phyloP scores from a whole-genome alignment of 1,140 invertebrate genomes.

The Aleiodes sp. region DNA sequence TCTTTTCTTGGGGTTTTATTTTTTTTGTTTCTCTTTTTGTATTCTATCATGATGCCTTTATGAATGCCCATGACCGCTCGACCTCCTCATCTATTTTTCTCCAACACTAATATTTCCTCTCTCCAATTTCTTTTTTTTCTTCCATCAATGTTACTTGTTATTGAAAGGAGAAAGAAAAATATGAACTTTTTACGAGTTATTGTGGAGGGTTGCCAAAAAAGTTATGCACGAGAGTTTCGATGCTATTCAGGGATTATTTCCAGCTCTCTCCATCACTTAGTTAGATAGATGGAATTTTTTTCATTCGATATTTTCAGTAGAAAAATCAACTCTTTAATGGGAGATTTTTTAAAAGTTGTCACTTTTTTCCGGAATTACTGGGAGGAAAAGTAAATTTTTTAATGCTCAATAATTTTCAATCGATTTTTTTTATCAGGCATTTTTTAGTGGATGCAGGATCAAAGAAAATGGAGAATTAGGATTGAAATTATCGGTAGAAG shows the following conservation, averaged over 20 bases:
- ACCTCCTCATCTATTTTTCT: neutral
- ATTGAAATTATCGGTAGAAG: too few species aligned
- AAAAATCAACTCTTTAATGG: too few species aligned
- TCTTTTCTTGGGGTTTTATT: neutral
- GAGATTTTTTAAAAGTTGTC: too few species aligned
- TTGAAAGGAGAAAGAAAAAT: neutral
- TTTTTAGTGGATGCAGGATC: too few species aligned
- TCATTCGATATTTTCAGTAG: neutral
- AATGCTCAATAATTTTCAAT: too few species aligned
- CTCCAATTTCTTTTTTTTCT: neutral
- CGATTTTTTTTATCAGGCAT: too few species aligned
- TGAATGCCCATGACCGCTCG: conserved; percentile 8
- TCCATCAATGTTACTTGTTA: neutral
- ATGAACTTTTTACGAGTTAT: neutral
- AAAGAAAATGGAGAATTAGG: too few species aligned
- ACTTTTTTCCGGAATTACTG: too few species aligned
- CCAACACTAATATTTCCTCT: too few species aligned
- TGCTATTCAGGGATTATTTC: conserved; percentile 19
- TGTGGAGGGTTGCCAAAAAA: conserved; percentile 20
- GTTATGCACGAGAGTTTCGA: neutral
- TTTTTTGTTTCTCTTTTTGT: too few species aligned
- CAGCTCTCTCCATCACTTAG: neutral
- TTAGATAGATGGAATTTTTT: neutral
- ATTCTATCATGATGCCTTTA: neutral
- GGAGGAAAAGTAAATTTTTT: too few species aligned